Conservation (phyloP, 2,797 vertebrate genomes). For the Presbytis comata region DNA sequence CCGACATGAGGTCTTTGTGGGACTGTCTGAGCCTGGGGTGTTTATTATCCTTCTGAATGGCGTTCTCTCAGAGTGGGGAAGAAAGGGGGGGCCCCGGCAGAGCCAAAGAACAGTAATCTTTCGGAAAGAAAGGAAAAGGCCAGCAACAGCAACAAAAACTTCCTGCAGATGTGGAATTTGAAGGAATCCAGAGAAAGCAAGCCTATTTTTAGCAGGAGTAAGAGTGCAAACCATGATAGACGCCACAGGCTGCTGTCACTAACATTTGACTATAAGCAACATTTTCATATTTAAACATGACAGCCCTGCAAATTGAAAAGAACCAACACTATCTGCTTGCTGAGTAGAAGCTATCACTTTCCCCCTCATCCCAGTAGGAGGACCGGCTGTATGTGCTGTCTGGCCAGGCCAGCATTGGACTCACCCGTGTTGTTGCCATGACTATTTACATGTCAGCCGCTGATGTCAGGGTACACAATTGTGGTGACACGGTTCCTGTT, state of each 20-base stretch:
- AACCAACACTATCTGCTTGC: conserved; percentile 78
- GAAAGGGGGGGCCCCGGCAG: neutral
- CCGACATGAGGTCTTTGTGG: conserved; percentile 57
- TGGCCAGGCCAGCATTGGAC: conserved; percentile 36
- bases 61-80: neutral
- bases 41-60: conserved; percentile 55
- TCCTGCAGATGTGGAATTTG: conserved; percentile 77
- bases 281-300: conserved; percentile 85
- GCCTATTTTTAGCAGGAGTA: conserved; percentile 83
- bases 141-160: conserved; percentile 65
- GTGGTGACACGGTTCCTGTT: conserved; percentile 22
- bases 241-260: conserved; percentile 80
- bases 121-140: conserved; percentile 66
- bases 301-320: conserved; percentile 79
- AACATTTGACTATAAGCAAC: conserved; percentile 82
- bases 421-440: conserved; percentile 69
- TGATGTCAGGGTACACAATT: neutral
- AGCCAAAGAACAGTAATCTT: conserved; percentile 49
- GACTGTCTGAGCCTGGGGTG: neutral
- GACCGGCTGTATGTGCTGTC: conserved; percentile 28
- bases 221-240: conserved; percentile 80
- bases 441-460: neutral
- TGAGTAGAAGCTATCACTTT: conserved; percentile 73
- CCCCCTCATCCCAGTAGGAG: conserved; percentile 52
- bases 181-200: conserved; percentile 73